A percentile compares a stretch with the other conserved stretches of the same genome.
Conservation (phyloP, 2,888 invertebrate species). For the Neoascia interrupta region DNA sequence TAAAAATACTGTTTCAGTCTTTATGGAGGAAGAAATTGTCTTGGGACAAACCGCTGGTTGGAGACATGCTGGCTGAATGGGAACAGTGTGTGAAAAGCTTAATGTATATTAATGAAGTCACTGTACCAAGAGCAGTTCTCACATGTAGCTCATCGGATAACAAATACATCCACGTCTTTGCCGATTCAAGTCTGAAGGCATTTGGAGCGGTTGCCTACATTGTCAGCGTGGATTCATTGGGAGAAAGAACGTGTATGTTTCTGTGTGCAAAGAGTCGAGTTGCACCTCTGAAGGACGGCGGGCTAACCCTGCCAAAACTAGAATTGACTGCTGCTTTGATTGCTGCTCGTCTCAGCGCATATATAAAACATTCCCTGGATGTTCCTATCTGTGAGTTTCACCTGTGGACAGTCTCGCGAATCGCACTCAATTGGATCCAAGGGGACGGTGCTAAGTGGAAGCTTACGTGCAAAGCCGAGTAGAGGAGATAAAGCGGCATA, state of each 20-base stretch:
- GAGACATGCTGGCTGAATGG: too few species aligned
- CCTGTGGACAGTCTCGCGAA: background rate
- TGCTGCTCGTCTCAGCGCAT: background rate
- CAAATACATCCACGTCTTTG: too few species aligned
- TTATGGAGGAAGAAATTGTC: too few species aligned
- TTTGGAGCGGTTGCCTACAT: too few species aligned
- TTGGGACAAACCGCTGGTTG: too few species aligned
- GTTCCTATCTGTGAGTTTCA: background rate
- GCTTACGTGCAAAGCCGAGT: background rate
- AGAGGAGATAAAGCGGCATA: background rate
- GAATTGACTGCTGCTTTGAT: background rate
- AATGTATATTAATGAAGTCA: too few species aligned
- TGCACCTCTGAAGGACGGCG: background rate
- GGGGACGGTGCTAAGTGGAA: background rate
- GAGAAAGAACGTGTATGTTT: background rate
- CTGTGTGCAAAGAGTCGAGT: constrained; percentile 1
- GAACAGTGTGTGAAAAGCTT: too few species aligned
- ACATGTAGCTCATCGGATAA: too few species aligned
- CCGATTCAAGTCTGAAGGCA: too few species aligned
- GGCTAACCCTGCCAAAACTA: background rate
- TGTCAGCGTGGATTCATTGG: too few species aligned
- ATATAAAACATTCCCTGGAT: background rate
- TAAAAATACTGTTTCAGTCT: too few species aligned
- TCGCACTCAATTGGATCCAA: background rate
- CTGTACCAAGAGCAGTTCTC: too few species aligned